Base-by-base conservation (phyloP, 2,797 vertebrate species). In the Microcaecilia unicolor region DNA sequence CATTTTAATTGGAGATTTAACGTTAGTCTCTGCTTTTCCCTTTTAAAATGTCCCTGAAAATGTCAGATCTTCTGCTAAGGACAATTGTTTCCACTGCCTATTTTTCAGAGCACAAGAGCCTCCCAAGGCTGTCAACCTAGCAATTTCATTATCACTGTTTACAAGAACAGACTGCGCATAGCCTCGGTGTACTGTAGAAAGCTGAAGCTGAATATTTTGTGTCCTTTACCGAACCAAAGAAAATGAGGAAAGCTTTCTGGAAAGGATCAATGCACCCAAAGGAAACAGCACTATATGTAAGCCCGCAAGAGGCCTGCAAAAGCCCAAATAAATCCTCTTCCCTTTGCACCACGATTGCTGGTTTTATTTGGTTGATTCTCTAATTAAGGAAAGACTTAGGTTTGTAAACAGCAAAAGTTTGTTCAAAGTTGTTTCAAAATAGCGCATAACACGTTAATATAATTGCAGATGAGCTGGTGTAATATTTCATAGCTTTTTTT, bases 351-450 rank as follows among this genome's bases (percentile, higher is more conserved):
- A 37, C 15, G 34, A 10, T 5, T 28, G 41, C 25, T 8, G 36
- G 30, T 24, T 51, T 49, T 15, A 51, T 68, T 61, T 46, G 32
- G 11, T 38, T 58, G 48, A 35, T 35, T 51, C 28, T 37, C 24
- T 53, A 72, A 64, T 67, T 56, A 62, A 64, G 22, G 42, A 60
- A 51, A 32, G 36, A 25, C 27, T 67, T 33, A 42, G 18, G 31
- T 31, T 35, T 60, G 47, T 60, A 58, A 64, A 42, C 53, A 61
- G 44, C 52, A 52, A 4, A 37, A 33, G 34, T 34, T 42, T 51
- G 34, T 58, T 54, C 44, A 37, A 40, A 34, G 48, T 57, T 10
- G 15, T 56, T 44, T 37, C 48, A 51, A 18, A 28, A 22, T 54
- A 24, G 31, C 60, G 28, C 16, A 46, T 22, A 48, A 45, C 31